Evolutionary conservation across 2,797 vertebrate species (phyloP).

Genomic region (Helicolenus hilgendorfi): DNA sequence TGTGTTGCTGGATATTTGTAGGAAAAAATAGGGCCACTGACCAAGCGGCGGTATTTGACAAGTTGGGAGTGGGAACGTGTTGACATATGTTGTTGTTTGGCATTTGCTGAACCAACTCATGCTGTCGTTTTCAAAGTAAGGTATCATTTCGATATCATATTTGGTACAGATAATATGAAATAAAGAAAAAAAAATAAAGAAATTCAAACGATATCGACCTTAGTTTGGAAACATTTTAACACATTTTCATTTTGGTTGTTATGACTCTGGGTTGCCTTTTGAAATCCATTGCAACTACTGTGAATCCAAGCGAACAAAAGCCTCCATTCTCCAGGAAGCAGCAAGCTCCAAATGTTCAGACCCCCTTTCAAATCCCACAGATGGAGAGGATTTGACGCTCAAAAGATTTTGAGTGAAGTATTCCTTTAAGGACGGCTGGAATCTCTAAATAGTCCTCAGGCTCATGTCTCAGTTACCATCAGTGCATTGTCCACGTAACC

Average conservation of each 20-base stretch:
- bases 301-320: not conserved
- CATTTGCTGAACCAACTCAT: too few relatives aligned
- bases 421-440: not conserved
- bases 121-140: too few relatives aligned
- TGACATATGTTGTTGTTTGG: not conserved
- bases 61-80: not conserved
- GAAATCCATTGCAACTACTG: not conserved
- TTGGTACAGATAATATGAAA: not conserved
- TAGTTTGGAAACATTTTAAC: not conserved
- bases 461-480: not conserved
- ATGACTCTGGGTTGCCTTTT: not conserved
- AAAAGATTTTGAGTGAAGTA: not conserved
- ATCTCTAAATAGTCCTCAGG: not conserved
- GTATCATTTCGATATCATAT: not conserved
- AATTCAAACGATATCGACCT: not conserved
- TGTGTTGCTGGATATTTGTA: not conserved
- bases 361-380: not conserved
- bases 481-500: not conserved
- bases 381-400: not conserved
- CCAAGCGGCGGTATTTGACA: not conserved
- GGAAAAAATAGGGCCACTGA: not conserved
- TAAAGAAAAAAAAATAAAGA: too few relatives aligned
- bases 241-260: not conserved
- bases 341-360: not conserved
- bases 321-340: not conserved